A percentile compares a stretch with the other conserved stretches of the same genome.
phyloP scores from a whole-genome alignment of 2,113 vertebrate genomes.

The Miniopterus natalensis region DNA sequence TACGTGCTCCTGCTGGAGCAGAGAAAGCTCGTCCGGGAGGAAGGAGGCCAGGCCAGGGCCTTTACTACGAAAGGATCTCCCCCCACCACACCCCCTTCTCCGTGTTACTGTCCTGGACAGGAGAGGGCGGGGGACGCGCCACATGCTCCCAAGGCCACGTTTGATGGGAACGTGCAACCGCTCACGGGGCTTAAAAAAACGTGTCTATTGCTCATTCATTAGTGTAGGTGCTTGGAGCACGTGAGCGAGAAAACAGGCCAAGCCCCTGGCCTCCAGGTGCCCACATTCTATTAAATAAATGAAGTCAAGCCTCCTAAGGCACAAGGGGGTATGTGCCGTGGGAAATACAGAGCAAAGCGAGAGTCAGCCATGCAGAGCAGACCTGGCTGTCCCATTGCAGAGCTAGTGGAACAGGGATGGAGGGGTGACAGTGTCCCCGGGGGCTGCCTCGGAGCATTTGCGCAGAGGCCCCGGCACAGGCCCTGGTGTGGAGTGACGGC shows the following conservation, averaged over 20 bases:
- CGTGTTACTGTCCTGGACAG: background rate
- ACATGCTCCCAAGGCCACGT: accelerated
- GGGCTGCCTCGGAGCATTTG: accelerated
- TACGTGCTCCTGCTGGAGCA: accelerated
- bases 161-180: accelerated
- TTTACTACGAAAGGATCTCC: background rate
- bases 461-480: background rate
- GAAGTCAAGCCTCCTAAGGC: accelerated
- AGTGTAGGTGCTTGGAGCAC: background rate
- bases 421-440: accelerated
- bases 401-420: accelerated
- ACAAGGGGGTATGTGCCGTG: accelerated
- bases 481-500: accelerated
- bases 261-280: accelerated
- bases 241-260: accelerated
- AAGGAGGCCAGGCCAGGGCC: background rate
- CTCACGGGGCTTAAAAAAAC: accelerated
- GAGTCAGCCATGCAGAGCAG: accelerated
- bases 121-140: background rate
- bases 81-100: accelerated
- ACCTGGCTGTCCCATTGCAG: accelerated
- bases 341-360: accelerated
- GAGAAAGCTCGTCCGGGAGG: too few species aligned
- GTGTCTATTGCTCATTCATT: accelerated
- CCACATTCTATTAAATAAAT: accelerated